These are phyloP conservation scores for Serripes groenlandicus DNA, from an alignment of 2,888 invertebrate genomes.

Conservation along the genomic window DNA sequence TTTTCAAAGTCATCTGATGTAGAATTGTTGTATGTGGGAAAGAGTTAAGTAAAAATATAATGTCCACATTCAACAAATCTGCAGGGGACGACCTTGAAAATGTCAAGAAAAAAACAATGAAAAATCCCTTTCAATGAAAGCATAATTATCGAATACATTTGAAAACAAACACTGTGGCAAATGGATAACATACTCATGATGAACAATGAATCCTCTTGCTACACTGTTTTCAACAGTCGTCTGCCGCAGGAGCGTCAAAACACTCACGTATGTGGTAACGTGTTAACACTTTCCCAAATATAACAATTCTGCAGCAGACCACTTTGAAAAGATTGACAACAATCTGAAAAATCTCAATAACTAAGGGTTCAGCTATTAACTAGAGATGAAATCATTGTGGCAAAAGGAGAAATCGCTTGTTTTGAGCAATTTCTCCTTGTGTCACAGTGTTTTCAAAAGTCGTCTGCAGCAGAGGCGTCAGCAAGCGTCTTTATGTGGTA, in stretches of 20 bases:
- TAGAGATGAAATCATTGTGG: neutral
- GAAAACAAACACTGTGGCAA: neutral
- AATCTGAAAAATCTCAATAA: neutral
- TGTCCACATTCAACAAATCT: too few relatives aligned
- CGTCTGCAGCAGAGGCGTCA: neutral
- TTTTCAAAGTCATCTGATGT: too few relatives aligned
- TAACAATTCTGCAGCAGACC: neutral
- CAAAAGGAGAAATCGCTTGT: neutral
- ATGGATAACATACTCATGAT: neutral
- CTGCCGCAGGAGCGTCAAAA: too few relatives aligned
- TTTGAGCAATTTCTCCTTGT: neutral
- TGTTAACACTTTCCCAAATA: neutral
- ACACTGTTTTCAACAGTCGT: neutral
- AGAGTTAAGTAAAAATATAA: too few relatives aligned
- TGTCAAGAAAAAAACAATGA: too few relatives aligned
- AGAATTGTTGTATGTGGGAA: too few relatives aligned
- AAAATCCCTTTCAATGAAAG: too few relatives aligned
- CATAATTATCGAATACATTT: too few relatives aligned
- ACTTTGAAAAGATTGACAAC: neutral
- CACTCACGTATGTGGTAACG: neutral
- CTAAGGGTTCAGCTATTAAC: neutral
- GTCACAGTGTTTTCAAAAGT: neutral
- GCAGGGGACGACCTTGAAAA: too few relatives aligned
- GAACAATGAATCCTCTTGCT: neutral
- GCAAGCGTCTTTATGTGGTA: neutral